Base-by-base conservation (phyloP, 30 jellyfish, hydroid and myxozoan genomes). In the Hydra vulgaris region DNA sequence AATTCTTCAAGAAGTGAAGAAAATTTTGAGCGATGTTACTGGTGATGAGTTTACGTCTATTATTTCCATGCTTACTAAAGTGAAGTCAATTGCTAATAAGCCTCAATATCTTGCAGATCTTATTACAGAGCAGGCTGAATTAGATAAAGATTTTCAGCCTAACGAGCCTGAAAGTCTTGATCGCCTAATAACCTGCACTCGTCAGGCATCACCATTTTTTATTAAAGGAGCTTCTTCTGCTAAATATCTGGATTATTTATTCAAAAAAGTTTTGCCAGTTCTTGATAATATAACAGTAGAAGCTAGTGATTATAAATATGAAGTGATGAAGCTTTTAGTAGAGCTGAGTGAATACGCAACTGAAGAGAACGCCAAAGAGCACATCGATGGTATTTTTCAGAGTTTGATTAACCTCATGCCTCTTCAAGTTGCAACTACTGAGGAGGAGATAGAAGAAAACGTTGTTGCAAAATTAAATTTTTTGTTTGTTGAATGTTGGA, bases 51-150 rank as follows among this genome's bases (percentile, higher is more conserved):
- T 94, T 87, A 94, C 95, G 52, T 66, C 86, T 0, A 82, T 94
- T 66, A 87, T 94, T 85, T 78, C 85, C 23, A 82, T 94, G 54
- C 83, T 94, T n/a, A 75, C 95, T 53, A 94, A 85, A 78, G 84
- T 94, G 80, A 88, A 94, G 52, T 94, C 99, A 18, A 79, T 94
- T 66, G 89, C 94, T 27, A 82, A 86, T 54, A 85, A 88, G 53
- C 99, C 99, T 15, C 99, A 94, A 56, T 75, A 85, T 68, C 95
- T 94, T 25, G 99, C 99, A 22, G 99, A 94, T 79, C 86, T 94
- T 70, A 85, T 94, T 22, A 95, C 96, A 23, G 96, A 87, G 74
- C 99, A 94, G 73, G 99, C 99, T 15, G 96, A 88, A 67, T 70
- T 94, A n/a, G 99, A 94, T 73, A 94, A 88, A 73, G 71, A 69